Evolutionary conservation across 2,113 vertebrate genomes (phyloP), one percentile per base, ranked within the genome.

Genomic region (Chitala chitala): DNA sequence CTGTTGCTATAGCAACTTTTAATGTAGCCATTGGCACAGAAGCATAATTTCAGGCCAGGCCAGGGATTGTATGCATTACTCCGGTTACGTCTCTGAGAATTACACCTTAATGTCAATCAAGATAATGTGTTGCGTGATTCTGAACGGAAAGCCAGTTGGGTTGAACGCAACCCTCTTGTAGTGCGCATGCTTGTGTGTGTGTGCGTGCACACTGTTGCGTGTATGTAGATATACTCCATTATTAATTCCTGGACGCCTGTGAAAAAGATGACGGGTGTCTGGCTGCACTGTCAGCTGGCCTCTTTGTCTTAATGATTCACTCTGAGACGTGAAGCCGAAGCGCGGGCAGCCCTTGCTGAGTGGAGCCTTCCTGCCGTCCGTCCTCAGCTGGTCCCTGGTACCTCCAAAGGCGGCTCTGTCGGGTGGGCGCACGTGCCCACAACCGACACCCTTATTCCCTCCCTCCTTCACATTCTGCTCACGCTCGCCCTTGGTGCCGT

Each of bases 1-100:
- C 36, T 42, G 63, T 68, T 75, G 63, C 64, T 56, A 75, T 68
- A 55, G 73, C 51, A 69, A 68, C 73, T 24, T 56, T 68, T 75
- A 69, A 68, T 53, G 59, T 42, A 54, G 66, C 44, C 48, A 53
- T 38, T 26, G 59, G 44, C 13, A n/a, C n/a, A 33, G 26, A 13
- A 54, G 5, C 13, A 33, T 66, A 36, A 29, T 68, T 54, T 10
- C 15, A 22, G 13, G 65, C 48, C 64, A 66, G 26, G 53, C 50
- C 33, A 68, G 73, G 53, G 15, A 42, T 26, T 38, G 50, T 50
- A 44, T 69, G 42, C 29, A 24, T 55, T 66, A 40, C 69, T 75
- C 58, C 15, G 38, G 46, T 46, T 51, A 9, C 51, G 26, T 68
- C 33, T 65, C 24, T 48, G 73, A 46, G 64, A 68, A 69, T 29